Conservation (phyloP, 2,797 vertebrate genomes). For the Heteromormyrus szaboi region DNA sequence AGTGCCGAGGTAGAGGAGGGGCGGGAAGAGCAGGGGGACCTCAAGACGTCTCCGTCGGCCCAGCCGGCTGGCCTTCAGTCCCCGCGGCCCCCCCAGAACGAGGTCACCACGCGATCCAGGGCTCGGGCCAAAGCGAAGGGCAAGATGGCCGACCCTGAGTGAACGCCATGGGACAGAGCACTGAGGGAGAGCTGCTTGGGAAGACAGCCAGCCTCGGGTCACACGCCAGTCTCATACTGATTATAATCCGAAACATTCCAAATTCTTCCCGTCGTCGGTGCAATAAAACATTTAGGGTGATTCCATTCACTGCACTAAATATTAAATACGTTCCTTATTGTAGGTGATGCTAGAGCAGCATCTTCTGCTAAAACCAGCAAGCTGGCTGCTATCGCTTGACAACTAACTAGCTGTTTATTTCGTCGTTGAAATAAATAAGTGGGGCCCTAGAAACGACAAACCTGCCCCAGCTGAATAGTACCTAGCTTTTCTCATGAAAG, state of each 20-base stretch:
- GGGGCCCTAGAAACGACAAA: neutral
- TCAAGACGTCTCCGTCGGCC: conserved; percentile 47
- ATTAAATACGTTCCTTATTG: neutral
- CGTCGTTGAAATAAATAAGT: neutral
- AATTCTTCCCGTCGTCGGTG: neutral
- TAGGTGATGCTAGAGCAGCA: neutral
- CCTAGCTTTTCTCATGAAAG: neutral
- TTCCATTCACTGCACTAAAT: neutral
- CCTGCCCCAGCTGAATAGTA: neutral
- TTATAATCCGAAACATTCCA: neutral
- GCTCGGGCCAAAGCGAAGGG: conserved; percentile 49
- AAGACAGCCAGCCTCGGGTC: neutral
- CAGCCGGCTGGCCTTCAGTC: conserved; percentile 30
- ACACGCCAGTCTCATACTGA: neutral
- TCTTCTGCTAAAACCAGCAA: neutral
- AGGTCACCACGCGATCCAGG: conserved; percentile 60
- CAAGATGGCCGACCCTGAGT: conserved; percentile 34
- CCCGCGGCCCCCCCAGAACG: conserved; percentile 35
- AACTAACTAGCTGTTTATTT: neutral
- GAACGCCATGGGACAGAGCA: neutral
- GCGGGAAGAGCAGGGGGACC: conserved; percentile 43
- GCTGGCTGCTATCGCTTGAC: neutral
- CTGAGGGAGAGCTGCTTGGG: neutral
- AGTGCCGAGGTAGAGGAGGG: conserved; percentile 2
- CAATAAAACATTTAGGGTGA: neutral